Conservation (phyloP, 2,797 vertebrate species). For the Mus minutoides region DNA sequence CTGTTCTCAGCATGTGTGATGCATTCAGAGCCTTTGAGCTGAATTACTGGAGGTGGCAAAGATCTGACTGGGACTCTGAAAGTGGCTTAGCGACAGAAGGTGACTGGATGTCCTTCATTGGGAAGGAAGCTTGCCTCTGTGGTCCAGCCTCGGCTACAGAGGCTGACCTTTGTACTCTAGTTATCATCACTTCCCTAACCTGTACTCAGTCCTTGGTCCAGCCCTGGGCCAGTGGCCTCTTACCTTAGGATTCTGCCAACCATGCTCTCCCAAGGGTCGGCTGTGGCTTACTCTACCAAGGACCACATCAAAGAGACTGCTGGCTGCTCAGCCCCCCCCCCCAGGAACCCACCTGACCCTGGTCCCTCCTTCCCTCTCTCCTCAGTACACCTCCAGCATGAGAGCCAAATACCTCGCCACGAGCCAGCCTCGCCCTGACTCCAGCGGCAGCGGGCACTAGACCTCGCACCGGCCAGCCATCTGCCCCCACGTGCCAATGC, state of each 20-base stretch:
- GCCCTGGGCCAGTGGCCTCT: not conserved
- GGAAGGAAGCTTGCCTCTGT: not conserved
- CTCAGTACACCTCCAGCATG: conserved; percentile 99
- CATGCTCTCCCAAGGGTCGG: not conserved
- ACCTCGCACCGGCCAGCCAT: conserved; percentile 79
- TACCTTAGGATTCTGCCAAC: not conserved
- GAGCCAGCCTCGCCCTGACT: conserved; percentile 93
- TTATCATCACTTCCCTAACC: not conserved
- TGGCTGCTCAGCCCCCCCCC: not conserved
- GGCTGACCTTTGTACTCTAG: no score
- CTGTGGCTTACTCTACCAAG: not conserved
- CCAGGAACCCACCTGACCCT: not conserved
- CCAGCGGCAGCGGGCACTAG: conserved; percentile 91
- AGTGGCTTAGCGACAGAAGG: fast-evolving
- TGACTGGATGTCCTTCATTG: fast-evolving
- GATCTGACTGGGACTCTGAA: not conserved
- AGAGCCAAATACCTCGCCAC: conserved; percentile 99
- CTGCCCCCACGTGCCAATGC: conserved; percentile 84
- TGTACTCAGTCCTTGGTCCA: not conserved
- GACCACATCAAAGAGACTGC: not conserved
- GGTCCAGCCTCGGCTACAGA: not conserved
- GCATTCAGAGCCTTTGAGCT: not conserved
- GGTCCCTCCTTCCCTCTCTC: conserved; percentile 57
- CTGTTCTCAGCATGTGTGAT: not conserved
- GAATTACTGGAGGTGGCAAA: not conserved